Conservation (phyloP, 1,140 invertebrate species). For the Meloidogyne chitwoodi region DNA sequence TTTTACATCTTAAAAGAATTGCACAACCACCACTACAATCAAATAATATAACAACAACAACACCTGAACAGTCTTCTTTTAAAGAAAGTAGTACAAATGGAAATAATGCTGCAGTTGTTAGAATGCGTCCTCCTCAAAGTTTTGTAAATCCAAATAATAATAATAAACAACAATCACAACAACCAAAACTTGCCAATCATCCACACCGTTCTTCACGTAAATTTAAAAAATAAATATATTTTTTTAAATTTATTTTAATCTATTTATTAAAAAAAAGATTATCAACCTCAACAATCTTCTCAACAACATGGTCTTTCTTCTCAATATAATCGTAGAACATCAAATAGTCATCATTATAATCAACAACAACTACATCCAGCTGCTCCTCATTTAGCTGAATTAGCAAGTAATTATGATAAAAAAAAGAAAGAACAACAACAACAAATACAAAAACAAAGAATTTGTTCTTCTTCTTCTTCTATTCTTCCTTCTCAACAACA, state of each 20-base stretch:
- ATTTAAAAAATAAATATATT: too few species aligned
- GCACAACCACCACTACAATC: constrained; percentile 14
- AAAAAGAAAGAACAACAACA: constrained; percentile 45
- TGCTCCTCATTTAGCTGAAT: constrained; percentile 28
- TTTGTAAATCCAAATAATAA: background rate
- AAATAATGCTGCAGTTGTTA: background rate
- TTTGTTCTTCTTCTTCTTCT: too few species aligned
- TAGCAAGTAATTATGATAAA: constrained; percentile 51
- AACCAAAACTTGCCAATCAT: background rate
- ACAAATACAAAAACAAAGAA: too few species aligned
- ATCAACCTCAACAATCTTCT: background rate
- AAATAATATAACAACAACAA: background rate
- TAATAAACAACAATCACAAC: background rate
- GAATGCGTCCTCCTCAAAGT: background rate
- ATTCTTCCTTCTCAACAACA: constrained; percentile 12
- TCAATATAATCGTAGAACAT: constrained; percentile 38
- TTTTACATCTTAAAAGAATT: constrained; percentile 43
- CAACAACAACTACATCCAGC: constrained; percentile 30
- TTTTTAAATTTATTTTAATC: too few species aligned
- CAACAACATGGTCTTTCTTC: constrained; percentile 38
- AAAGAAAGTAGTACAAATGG: background rate
- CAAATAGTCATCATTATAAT: constrained; percentile 16
- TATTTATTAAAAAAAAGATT: background rate
- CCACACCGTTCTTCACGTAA: background rate
- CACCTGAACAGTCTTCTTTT: too few species aligned